These are phyloP conservation scores for Chorisops tibialis DNA, from an alignment of 2,888 invertebrate species.

Conservation along the genomic window DNA sequence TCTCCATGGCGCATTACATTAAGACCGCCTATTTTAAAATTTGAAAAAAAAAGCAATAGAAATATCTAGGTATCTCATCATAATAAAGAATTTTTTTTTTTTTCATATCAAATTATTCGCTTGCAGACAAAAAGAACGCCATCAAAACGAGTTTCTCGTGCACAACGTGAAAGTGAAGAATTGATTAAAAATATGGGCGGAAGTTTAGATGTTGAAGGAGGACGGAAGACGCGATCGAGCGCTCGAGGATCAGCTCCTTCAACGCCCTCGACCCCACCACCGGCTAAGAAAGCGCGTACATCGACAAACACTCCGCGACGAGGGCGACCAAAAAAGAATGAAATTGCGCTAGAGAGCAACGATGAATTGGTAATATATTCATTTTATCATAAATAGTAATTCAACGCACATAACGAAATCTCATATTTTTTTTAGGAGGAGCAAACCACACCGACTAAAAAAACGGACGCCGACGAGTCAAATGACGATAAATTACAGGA, in stretches of 20 bases:
- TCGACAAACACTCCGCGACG: conserved; percentile 40
- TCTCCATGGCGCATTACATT: no score
- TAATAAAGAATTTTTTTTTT: no score
- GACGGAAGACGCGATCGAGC: conserved; percentile 50
- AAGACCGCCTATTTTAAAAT: no score
- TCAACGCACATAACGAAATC: not conserved
- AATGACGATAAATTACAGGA: conserved; percentile 5
- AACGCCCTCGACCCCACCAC: conserved; percentile 46
- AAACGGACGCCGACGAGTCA: conserved; percentile 13
- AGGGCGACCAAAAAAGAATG: conserved; percentile 45
- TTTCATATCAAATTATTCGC: no score
- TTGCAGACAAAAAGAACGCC: conserved; percentile 47
- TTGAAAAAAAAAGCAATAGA: not conserved
- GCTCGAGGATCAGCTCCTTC: conserved; percentile 45
- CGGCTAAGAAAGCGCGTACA: conserved; percentile 46
- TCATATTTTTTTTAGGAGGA: conserved; percentile 7
- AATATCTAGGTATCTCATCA: no score
- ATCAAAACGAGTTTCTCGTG: conserved; percentile 48
- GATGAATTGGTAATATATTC: not conserved
- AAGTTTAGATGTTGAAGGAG: conserved; percentile 47
- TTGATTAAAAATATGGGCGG: conserved; percentile 51
- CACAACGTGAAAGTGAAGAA: conserved; percentile 50
- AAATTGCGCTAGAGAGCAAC: not conserved
- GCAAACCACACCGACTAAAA: conserved; percentile 14
- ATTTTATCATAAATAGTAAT: not conserved